Evolutionary conservation across 2,888 invertebrate genomes (phyloP).

Genomic region (Auanema sp.): DNA sequence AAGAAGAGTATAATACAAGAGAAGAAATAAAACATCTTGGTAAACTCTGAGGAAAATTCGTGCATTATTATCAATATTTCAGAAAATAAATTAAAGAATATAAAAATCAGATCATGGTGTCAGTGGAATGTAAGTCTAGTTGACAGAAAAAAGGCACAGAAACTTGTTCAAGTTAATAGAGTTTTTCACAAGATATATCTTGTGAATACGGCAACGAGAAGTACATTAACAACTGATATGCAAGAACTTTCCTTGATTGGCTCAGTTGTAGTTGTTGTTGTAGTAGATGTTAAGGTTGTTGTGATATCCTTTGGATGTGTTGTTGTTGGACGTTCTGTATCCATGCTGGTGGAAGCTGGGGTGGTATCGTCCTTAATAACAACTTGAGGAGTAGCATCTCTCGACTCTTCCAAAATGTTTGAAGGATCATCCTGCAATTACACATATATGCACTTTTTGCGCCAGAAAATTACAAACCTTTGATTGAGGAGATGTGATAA

Average conservation of each 20-base stretch:
- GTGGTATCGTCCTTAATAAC: constrained; percentile 30
- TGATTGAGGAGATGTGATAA: constrained; percentile 38
- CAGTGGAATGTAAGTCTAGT: constrained; percentile 2
- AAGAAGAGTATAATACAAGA: no score
- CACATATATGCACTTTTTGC: neutral
- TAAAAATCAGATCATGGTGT: constrained; percentile 4
- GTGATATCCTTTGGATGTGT: constrained; percentile 13
- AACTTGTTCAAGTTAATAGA: no score
- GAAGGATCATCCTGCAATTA: constrained; percentile 15
- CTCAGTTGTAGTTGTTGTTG: neutral
- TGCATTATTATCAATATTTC: neutral
- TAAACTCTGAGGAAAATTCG: no score
- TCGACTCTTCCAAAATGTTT: constrained; percentile 37
- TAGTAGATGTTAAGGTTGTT: neutral
- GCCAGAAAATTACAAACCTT: constrained; percentile 20
- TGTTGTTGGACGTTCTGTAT: neutral
- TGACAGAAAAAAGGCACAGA: no score
- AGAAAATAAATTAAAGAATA: neutral
- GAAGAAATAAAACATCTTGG: no score
- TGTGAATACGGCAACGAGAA: constrained; percentile 6
- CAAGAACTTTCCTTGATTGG: neutral
- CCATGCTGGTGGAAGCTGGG: constrained; percentile 17
- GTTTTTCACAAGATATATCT: constrained; percentile 7
- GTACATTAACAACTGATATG: constrained; percentile 4
- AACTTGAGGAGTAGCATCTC: constrained; percentile 31